Evolutionary conservation across 2,888 invertebrate species (phyloP), one percentile per base, ranked within the genome.

Genomic region (Amorpha juglandis): DNA sequence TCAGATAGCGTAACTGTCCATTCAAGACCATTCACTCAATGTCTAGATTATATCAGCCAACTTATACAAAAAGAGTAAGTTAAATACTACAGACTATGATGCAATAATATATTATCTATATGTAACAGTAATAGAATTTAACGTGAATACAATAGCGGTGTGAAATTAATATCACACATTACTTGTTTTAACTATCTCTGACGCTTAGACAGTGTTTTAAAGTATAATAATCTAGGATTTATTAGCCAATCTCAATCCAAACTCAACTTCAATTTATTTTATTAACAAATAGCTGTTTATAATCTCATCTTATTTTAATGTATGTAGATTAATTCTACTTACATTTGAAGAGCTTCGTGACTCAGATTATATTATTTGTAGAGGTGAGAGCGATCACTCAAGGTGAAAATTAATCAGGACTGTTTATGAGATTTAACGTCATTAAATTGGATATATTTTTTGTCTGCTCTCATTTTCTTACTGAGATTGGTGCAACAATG

Each of bases 1-100:
- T 55, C 55, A 19, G 38, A 55, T 55, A 55, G 16, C 35, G 38
- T 55, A 55, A 55, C 55, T 55, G 55, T 55, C 38, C 38, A n/a
- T 11, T 38, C 55, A 55, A 55, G 55, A 55, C 55, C 4, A 35
- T 35, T 55, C 38, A 55, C 16, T 38, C 7, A 55, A 55, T 19
- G 55, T 55, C 55, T 11, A 38, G 55, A 55, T 55, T 55, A n/a
- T 35, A 55, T 38, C 55, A 16, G 35, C 9, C n/a, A 4, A 3
- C 35, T 55, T 6, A 38, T 35, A n/a, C n/a, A n/a, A n/a, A n/a
- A n/a, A n/a, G 38, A 55, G 16, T 9, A 11, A 55, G n/a, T 48
- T 47, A 7, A 7, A 48, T 16, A 48, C n/a, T 48, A 16, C 6
- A 48, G 48, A n/a, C 48, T 48, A 48, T 47, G n/a, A 48, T n/a